A percentile compares a stretch with the other conserved stretches of the same genome.
These are phyloP conservation scores for Hirtodrosophila cameraria DNA, from an alignment of 2,888 invertebrate genomes.

Conservation along the genomic window DNA sequence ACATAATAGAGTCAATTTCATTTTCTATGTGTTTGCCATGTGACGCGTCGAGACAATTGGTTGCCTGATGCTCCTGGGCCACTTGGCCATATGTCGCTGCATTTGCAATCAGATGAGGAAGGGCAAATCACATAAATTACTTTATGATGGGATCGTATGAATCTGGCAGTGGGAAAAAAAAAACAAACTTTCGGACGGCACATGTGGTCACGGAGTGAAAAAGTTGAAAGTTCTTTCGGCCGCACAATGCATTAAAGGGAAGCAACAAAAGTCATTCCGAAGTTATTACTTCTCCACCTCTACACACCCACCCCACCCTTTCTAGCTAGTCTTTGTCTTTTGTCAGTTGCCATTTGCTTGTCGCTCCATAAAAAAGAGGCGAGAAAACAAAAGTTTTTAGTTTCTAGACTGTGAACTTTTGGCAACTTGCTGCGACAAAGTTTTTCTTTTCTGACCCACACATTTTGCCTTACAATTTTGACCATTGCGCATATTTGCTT, in stretches of 20 bases:
- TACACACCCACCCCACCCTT: background rate
- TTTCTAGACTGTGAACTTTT: conserved; percentile 65
- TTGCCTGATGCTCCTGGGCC: conserved; percentile 3
- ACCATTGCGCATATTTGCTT: conserved; percentile 32
- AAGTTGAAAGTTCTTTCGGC: conserved; percentile 41
- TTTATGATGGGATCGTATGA: conserved; percentile 73
- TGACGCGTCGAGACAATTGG: conserved; percentile 67
- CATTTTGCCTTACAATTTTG: conserved; percentile 32
- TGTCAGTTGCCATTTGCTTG: conserved; percentile 58
- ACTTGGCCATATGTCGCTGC: conserved; percentile 69
- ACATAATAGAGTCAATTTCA: conserved; percentile 72
- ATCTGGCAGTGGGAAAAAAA: conserved; percentile 49
- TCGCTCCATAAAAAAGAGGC: conserved; percentile 67
- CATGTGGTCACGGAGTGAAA: conserved; percentile 69
- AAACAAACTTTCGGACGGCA: conserved; percentile 65
- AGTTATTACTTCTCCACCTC: conserved; percentile 64
- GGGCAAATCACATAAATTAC: conserved; percentile 76
- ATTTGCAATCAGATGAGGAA: conserved; percentile 62
- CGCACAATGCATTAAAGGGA: conserved; percentile 64
- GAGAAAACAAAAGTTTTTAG: conserved; percentile 74
- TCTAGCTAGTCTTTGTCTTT: conserved; percentile 25
- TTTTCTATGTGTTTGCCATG: conserved; percentile 55
- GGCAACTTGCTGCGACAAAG: conserved; percentile 62
- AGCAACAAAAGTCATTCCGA: conserved; percentile 77
- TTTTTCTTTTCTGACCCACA: conserved; percentile 39